Evolutionary conservation across 1,140 invertebrate genomes (phyloP), one percentile per base, ranked within the genome.

Genomic region (Brachionus paranguensis): DNA sequence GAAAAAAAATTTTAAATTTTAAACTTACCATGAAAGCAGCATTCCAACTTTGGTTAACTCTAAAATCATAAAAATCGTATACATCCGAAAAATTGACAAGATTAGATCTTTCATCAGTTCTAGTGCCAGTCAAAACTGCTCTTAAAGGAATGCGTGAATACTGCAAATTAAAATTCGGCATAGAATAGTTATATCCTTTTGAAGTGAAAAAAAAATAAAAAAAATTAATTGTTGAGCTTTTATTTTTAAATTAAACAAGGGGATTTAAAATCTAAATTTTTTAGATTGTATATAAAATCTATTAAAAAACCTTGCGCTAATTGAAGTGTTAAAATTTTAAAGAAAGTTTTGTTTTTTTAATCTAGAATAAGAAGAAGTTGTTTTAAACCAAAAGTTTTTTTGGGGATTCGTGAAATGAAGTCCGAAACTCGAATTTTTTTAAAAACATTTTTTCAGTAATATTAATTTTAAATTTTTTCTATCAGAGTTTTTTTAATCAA

Each of bases 31-130:
- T 81, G 64, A 81, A 81, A 17, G 43, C 29, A 4, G 3, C 24
- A 20, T 60, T 12, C 20, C 8, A 68, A 24, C 8, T 47, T 37
- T 33, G 27, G 14, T 81, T 27, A 14, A 29, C 78, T 81, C 78
- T 81, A 41, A 81, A 81, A 12, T 81, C 78, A 47, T 81, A 81
- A 81, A 64, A 81, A 68, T 81, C 78, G 12, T 64, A 68, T 14
- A 64, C 53, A 10, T 81, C 53, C 3, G 4, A 37, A 29, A 81
- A 81, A 50, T 76, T 37, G 20, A 45, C 41, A 12, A 29, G 4
- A 43, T 64, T 37, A 3, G 11, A 11, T 20, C 37, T 64, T 12
- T 17, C n/a, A 11, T 64, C 74, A 43, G 12, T 5, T 64, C 20
- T 45, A 33, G 64, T 81, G 11, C 78, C 78, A 37, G 29, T 47